Evolutionary conservation across 2,113 vertebrate genomes (phyloP), one percentile per base, ranked within the genome.

Genomic region (Cairina moschata): DNA sequence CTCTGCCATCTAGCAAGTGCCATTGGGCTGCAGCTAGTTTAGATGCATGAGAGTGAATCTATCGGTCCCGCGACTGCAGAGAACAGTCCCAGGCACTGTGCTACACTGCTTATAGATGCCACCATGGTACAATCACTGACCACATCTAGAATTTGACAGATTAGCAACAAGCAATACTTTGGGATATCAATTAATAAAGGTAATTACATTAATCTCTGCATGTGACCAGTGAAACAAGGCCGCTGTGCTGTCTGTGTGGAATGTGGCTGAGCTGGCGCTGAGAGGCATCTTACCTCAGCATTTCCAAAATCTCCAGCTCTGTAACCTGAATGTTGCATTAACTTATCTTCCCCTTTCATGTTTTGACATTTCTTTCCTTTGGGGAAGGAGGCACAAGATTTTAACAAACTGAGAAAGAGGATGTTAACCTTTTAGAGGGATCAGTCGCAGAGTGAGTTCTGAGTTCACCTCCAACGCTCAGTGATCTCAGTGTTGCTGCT

Each of bases 311-410:
- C 78, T 89, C 58, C 48, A 74, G 84, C 89, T 91, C 87, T 85
- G 90, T 89, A 94, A 77, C 81, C 82, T 80, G 81, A 58, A 62
- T 31, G 69, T 55, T 91, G 93, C 75, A 80, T 50, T 91, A 78
- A 82, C 86, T 65, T 91, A 56, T 58, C 77, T 89, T 87, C 75
- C 66, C 60, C 87, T 92, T 71, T 79, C 82, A 44, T 22, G 54
- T 91, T 87, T 76, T 92, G 89, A 87, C 71, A 85, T 86, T 91
- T 91, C 67, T 87, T 91, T 88, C 82, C 91, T 91, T 89, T 79
- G 66, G 72, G 91, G 78, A 95, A 91, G 78, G 58, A 92, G 67
- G 44, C 71, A 80, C 40, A 78, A 74, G 68, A 58, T 74, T 91
- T 95, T 87, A 96, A 88, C 4, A 6, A 90, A 90, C 50, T 67